Base-by-base conservation (phyloP, 2,113 vertebrate genomes). In the Malurus melanocephalus region DNA sequence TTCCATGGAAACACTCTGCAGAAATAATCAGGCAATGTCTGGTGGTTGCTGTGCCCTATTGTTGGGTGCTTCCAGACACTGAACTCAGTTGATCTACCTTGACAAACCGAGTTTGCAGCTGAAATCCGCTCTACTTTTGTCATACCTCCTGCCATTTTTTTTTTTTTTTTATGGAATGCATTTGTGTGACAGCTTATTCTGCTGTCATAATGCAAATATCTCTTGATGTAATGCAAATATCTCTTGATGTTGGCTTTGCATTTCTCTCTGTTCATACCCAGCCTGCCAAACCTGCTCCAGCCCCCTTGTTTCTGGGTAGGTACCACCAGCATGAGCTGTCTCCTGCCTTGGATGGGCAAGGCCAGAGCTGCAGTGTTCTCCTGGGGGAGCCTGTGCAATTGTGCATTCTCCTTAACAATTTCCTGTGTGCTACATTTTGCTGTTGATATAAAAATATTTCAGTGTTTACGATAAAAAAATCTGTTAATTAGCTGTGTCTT, bases 1-100 rank as follows among this genome's bases (percentile, higher is more conserved):
- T 95, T 95, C 94, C 94, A 95, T 94, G 93, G 94, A 96, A 95
- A 94, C 93, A 23, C 64, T 80, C 60, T 33, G 75, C 85, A 92
- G 78, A 67, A 90, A 92, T 77, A 90, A 94, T 94, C 78, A 85
- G 67, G 64, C 67, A 10, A 10, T 15, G 59, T 82, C 89, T 87
- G 64, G 46, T 59, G 45, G 52, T 73, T 85, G 81, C 87, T 89
- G 74, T 79, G 86, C 59, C 80, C 62, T 87, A 42, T 89, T 93
- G 91, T 89, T 87, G 78, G 18, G 11, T 49, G 38, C 78, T 94
- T 88, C 59, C 51, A 73, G 74, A 43, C 62, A 40, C 32, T 53
- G 66, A 78, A 72, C 55, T 68, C 45, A 88, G 75, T 84, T 88
- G 86, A 71, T 71, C 62, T 75, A 85, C 62, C 78, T 90, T 57